phyloP scores from a whole-genome alignment of 2,797 vertebrate species.

The Perodicticus potto region DNA sequence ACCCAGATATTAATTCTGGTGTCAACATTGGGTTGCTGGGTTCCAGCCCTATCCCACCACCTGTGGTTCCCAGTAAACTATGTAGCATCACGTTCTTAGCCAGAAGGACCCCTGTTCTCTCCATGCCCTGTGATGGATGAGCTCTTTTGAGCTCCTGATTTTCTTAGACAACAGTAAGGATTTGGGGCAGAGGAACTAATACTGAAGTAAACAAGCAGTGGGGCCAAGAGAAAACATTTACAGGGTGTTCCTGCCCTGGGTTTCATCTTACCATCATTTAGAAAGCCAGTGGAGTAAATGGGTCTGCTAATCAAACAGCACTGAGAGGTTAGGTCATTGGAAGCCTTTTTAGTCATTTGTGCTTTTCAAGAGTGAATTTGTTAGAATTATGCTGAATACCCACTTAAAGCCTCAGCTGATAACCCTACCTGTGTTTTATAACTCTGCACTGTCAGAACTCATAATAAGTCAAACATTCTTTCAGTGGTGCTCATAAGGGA shows the following conservation, averaged over 20 bases:
- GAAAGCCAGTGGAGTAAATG: conserved; percentile 84
- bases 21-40: conserved; percentile 16
- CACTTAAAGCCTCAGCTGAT: conserved; percentile 89
- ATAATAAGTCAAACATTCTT: conserved; percentile 93
- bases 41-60: conserved; percentile 45
- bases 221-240: conserved; percentile 81
- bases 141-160: conserved; percentile 55
- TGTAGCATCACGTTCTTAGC: conserved; percentile 73
- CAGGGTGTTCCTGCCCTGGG: conserved; percentile 73
- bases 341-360: conserved; percentile 90
- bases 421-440: conserved; percentile 92
- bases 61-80: background rate
- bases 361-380: conserved; percentile 91
- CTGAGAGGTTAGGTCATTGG: conserved; percentile 89
- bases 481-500: conserved; percentile 91
- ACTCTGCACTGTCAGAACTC: conserved; percentile 93
- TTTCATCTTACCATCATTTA: conserved; percentile 81
- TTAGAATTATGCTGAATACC: conserved; percentile 90
- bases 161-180: conserved; percentile 63
- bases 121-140: conserved; percentile 59
- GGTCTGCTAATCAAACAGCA: conserved; percentile 90
- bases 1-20: conserved; percentile 52
- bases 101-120: conserved; percentile 68
- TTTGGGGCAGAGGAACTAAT: conserved; percentile 11
- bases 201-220: conserved; percentile 66